phyloP scores from a whole-genome alignment of 2,888 invertebrate genomes.

The Augiades crinisus region DNA sequence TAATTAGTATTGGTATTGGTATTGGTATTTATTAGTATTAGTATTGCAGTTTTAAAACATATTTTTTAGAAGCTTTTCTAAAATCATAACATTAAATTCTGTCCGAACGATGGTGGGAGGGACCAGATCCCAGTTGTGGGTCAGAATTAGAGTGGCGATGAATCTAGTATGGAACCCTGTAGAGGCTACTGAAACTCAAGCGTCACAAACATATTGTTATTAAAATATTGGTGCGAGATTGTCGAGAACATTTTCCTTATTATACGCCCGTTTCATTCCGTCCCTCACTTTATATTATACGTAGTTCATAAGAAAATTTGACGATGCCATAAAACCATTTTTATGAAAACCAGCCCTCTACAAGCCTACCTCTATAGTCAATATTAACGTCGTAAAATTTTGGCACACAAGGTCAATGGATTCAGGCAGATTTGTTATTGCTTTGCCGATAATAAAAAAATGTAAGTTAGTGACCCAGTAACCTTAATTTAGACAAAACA shows the following conservation, averaged over 20 bases:
- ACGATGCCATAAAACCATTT: conserved; percentile 10
- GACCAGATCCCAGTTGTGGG: too few species aligned
- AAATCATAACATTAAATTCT: too few species aligned
- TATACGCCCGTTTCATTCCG: not conserved
- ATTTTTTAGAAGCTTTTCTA: too few species aligned
- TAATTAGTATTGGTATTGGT: too few species aligned
- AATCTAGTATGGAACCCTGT: too few species aligned
- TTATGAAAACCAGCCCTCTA: conserved; percentile 11
- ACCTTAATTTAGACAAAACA: too few species aligned
- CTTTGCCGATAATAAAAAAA: not conserved
- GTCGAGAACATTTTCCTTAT: conserved; percentile 3
- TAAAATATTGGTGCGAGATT: not conserved
- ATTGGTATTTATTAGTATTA: too few species aligned
- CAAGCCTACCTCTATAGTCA: conserved; percentile 6
- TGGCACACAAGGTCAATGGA: not conserved
- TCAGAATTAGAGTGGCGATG: too few species aligned
- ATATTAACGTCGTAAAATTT: conserved; percentile 2
- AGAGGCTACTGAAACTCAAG: too few species aligned
- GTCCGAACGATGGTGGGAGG: too few species aligned
- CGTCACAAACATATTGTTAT: too few species aligned
- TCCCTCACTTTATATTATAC: conserved; percentile 4
- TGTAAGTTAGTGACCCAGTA: not conserved
- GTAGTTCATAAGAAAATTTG: conserved; percentile 18
- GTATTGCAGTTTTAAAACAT: too few species aligned
- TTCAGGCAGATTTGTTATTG: conserved; percentile 1